Percentiles rank a stretch among this genome's conserved stretches.
Conservation (phyloP, 2,888 invertebrate species). For the Plemyria rubiginata region DNA sequence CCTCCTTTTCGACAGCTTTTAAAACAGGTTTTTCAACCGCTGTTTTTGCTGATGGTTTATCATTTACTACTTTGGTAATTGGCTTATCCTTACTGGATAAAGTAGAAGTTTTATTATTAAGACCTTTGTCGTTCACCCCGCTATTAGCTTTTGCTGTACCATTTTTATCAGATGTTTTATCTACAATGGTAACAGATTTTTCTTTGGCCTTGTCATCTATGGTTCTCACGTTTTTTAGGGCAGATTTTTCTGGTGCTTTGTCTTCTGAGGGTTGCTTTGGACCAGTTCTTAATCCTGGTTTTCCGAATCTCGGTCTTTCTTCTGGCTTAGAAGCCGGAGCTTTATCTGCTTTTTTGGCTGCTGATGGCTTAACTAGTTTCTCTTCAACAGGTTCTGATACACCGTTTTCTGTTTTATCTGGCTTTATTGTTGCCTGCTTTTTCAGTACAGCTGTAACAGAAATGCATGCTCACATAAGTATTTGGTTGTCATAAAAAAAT, state of each 20-base stretch:
- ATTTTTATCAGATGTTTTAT: slow-evolving; percentile 68
- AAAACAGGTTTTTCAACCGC: slow-evolving; percentile 32
- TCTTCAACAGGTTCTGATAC: slow-evolving; percentile 67
- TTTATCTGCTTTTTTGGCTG: slow-evolving; percentile 70
- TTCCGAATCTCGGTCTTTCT: slow-evolving; percentile 70
- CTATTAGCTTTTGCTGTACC: slow-evolving; percentile 55
- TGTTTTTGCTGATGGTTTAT: slow-evolving; percentile 46
- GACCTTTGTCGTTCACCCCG: slow-evolving; percentile 50
- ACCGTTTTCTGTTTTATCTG: slow-evolving; percentile 73
- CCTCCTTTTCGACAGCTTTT: slow-evolving; percentile 37
- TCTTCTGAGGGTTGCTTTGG: slow-evolving; percentile 48
- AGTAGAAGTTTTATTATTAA: slow-evolving; percentile 45
- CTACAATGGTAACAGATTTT: slow-evolving; percentile 75
- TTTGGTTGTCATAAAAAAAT: background rate
- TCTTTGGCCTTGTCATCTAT: slow-evolving; percentile 77
- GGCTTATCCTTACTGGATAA: slow-evolving; percentile 49
- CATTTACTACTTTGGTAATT: slow-evolving; percentile 47
- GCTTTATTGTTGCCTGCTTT: slow-evolving; percentile 74
- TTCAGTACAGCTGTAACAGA: slow-evolving; percentile 72
- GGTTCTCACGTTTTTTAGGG: slow-evolving; percentile 70
- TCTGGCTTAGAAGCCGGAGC: slow-evolving; percentile 58
- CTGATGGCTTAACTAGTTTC: slow-evolving; percentile 74
- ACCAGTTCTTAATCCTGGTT: slow-evolving; percentile 58
- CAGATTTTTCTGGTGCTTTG: slow-evolving; percentile 62
- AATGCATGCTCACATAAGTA: background rate